phyloP scores from a whole-genome alignment of 1,140 invertebrate genomes.

The Zaprionus vittiger region DNA sequence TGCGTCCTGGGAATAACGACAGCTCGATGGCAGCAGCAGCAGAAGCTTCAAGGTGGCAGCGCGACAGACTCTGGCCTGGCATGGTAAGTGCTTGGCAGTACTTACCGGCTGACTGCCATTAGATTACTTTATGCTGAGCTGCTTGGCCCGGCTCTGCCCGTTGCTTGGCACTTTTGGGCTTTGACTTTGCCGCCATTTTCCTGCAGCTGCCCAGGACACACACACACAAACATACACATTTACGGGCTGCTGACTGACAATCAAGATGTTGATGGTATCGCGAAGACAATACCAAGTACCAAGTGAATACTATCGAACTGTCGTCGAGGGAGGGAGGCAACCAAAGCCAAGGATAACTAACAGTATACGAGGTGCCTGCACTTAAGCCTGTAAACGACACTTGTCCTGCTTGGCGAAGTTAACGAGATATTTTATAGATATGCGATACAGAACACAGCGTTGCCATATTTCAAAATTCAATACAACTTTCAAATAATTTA shows the following conservation, averaged over 20 bases:
- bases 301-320: constrained; percentile 34
- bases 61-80: constrained; percentile 15
- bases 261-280: constrained; percentile 47
- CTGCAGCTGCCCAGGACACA: not conserved
- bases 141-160: not conserved
- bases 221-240: not conserved
- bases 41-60: constrained; percentile 30
- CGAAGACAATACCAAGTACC: constrained; percentile 32
- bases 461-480: not conserved
- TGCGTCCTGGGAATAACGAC: constrained; percentile 75
- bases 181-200: constrained; percentile 33
- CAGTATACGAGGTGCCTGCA: constrained; percentile 17
- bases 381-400: constrained; percentile 14
- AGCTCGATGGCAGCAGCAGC: constrained; percentile 8
- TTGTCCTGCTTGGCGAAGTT: not conserved
- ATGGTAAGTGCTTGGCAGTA: constrained; percentile 65
- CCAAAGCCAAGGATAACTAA: constrained; percentile 3
- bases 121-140: constrained; percentile 76
- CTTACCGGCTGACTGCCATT: constrained; percentile 67
- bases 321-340: not conserved
- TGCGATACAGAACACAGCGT: not conserved
- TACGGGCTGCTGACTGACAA: constrained; percentile 27
- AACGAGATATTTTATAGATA: not conserved
- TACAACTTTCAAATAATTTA: not conserved
- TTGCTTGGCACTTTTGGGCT: constrained; percentile 62